phyloP scores from a whole-genome alignment of 2,113 vertebrate genomes.

The Formicarius rufipectus region DNA sequence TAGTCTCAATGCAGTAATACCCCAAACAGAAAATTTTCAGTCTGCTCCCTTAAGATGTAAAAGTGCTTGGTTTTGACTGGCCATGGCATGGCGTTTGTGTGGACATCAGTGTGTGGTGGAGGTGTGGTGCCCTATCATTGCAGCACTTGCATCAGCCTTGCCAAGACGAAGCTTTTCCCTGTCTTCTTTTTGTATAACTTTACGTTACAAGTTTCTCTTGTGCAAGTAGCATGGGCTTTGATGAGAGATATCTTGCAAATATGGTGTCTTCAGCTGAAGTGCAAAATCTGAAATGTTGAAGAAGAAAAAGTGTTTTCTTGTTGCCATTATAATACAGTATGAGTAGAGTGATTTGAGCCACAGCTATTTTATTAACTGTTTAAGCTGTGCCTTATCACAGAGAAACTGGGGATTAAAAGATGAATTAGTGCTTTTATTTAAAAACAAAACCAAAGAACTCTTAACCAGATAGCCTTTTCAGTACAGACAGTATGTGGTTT shows the following conservation, averaged over 20 bases:
- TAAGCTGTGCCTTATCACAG: not conserved
- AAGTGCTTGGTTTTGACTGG: not conserved
- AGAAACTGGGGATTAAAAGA: not conserved
- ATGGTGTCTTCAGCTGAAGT: not conserved
- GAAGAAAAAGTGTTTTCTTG: not conserved
- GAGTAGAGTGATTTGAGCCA: not conserved
- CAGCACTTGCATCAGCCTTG: not conserved
- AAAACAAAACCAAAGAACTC: not conserved
- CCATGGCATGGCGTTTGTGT: not conserved
- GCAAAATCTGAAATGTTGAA: not conserved
- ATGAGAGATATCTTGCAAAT: not conserved
- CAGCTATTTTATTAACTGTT: not conserved
- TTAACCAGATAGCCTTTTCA: not conserved
- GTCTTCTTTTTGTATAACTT: not conserved
- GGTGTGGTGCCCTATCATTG: not conserved
- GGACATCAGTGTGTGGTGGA: not conserved
- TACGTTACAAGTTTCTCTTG: not conserved
- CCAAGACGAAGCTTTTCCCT: not conserved
- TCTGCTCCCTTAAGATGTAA: not conserved
- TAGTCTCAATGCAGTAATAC: not conserved
- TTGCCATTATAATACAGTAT: not conserved
- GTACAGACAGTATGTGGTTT: not conserved
- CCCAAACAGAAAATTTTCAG: not conserved
- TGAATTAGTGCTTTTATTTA: not conserved
- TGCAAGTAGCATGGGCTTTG: not conserved